Evolutionary conservation across 1,140 invertebrate species (phyloP), one percentile per base, ranked within the genome.

Genomic region (Drosophila lacteicornis): DNA sequence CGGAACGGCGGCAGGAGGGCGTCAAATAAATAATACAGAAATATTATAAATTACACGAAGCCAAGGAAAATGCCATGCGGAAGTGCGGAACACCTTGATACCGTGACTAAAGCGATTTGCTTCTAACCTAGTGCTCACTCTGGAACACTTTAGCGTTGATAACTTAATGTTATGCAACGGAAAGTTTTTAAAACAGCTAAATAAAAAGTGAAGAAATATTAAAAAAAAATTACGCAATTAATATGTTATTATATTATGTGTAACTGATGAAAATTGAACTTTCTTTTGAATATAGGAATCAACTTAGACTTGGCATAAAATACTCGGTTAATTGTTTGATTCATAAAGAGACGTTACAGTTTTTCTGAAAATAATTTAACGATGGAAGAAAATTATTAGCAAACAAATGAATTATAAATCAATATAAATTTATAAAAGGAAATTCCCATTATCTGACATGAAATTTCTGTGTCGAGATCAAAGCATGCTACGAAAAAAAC

Each of bases 21-120:
- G 65, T 58, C 83, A 80, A 78, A 90, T 88, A 88, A 88, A 88
- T 90, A 88, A 90, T 83, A 90, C 81, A 85, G 84, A 78, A 88
- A 88, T 90, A 90, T 88, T 88, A 88, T 88, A 88, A 88, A 88
- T 88, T 88, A 88, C 85, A 88, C 70, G 82, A 69, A 82, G 78
- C 75, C 79, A 74, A 73, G 75, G 75, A 80, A 87, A 83, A 70
- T 61, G 60, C 63, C 53, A 61, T 9, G 42, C 66, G 67, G 59
- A 79, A 79, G 75, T 79, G 55, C 42, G 76, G 71, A 75, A 76
- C 71, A 75, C 71, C 68, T 75, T 75, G 71, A 62, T 75, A 75
- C 71, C 71, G 70, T 75, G 71, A 75, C 70, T 46, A 43, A 63
- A 63, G 71, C 70, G 57, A 75, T 69, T 61, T 68, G 53, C 73